A percentile compares a stretch with the other conserved stretches of the same genome.
Evolutionary conservation across 2,888 invertebrate species (phyloP).

Genomic region (Villa cingulata): DNA sequence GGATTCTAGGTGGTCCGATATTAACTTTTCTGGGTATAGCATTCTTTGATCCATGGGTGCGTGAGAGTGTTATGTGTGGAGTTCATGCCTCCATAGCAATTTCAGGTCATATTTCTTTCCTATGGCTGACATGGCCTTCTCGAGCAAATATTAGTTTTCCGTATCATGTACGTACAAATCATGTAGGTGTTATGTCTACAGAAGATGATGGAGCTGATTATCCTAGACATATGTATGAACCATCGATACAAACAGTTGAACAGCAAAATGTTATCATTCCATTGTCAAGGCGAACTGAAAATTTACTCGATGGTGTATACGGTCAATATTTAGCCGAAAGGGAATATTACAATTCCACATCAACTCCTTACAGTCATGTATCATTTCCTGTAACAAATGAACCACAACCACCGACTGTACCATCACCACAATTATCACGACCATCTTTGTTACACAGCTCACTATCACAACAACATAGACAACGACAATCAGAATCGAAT

Average conservation of each 20-base stretch:
- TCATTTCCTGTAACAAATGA: conserved; percentile 15
- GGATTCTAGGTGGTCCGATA: conserved; percentile 75
- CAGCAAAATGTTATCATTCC: conserved; percentile 45
- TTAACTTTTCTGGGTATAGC: conserved; percentile 65
- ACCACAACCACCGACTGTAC: neutral
- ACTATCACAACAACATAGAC: neutral
- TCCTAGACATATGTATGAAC: conserved; percentile 20
- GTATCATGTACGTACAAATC: conserved; percentile 77
- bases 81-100: conserved; percentile 52
- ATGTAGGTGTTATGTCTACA: conserved; percentile 57
- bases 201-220: conserved; percentile 20
- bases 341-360: conserved; percentile 16
- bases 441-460: neutral
- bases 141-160: conserved; percentile 82
- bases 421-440: neutral
- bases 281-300: conserved; percentile 48
- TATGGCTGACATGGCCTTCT: conserved; percentile 67
- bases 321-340: conserved; percentile 36
- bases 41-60: conserved; percentile 66
- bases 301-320: conserved; percentile 44
- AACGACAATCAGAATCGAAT: neutral
- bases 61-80: conserved; percentile 60
- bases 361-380: conserved; percentile 18
- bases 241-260: conserved; percentile 4
- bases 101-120: conserved; percentile 54